A percentile compares a stretch with the other conserved stretches of the same genome.
These are phyloP conservation scores for Sinosuthora webbiana DNA, from an alignment of 2,113 vertebrate genomes.

Conservation along the genomic window DNA sequence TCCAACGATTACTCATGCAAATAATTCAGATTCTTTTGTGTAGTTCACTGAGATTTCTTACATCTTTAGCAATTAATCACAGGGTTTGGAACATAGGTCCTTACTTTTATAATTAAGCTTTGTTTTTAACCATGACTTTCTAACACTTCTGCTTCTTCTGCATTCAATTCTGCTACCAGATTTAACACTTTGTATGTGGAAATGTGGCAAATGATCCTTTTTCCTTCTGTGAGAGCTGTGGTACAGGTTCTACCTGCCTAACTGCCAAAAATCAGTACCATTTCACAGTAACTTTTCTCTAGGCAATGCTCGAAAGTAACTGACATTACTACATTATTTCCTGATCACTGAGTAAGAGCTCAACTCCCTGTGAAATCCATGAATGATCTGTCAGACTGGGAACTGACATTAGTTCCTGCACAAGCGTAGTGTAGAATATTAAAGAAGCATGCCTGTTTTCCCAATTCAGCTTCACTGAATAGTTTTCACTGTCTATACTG, in stretches of 20 bases:
- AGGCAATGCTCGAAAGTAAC: neutral
- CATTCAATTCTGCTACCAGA: neutral
- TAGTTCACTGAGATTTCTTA: neutral
- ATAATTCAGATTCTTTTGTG: neutral
- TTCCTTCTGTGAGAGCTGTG: neutral
- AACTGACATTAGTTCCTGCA: conserved; percentile 2
- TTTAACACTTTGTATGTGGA: neutral
- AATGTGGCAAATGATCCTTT: neutral
- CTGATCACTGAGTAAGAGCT: neutral
- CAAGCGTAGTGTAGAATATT: neutral
- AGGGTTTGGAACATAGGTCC: neutral
- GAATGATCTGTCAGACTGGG: neutral
- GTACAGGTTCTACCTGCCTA: neutral
- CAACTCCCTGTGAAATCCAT: neutral
- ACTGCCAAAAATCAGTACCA: neutral
- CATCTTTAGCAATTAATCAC: neutral
- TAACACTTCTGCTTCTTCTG: neutral
- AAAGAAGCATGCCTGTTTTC: neutral
- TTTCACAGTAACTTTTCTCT: neutral
- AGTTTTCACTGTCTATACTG: neutral
- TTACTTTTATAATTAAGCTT: neutral
- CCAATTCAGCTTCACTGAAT: neutral
- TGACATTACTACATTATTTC: neutral
- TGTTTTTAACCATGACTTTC: neutral
- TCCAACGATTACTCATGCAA: neutral